phyloP scores from a whole-genome alignment of 2,888 invertebrate genomes.

The Psococerastis gibbosa region DNA sequence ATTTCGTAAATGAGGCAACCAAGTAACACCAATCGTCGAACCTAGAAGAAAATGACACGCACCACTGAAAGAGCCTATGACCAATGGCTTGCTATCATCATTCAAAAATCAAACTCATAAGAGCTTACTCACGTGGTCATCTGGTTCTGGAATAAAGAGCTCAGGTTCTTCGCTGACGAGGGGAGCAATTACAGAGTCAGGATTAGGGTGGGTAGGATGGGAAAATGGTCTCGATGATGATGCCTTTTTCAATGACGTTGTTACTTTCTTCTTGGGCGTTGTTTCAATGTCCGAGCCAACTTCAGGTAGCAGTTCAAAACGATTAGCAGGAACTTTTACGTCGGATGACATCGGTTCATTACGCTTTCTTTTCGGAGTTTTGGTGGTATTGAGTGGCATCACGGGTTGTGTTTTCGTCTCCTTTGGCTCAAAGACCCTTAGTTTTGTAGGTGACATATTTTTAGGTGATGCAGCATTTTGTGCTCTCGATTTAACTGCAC shows the following conservation, averaged over 20 bases:
- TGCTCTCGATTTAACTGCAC: no score
- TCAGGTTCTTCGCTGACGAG: not conserved
- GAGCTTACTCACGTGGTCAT: not conserved
- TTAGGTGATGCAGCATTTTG: no score
- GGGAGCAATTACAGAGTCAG: not conserved
- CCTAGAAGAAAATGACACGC: constrained; percentile 6
- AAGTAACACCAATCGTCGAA: constrained; percentile 5
- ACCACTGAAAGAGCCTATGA: no score
- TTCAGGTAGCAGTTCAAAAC: not conserved
- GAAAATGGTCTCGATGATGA: not conserved
- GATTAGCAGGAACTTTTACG: not conserved
- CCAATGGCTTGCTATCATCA: not conserved
- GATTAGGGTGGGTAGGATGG: not conserved
- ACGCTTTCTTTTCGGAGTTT: no score
- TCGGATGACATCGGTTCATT: no score
- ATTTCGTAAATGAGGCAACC: constrained; percentile 10
- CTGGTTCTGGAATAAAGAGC: not conserved
- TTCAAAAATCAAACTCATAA: not conserved
- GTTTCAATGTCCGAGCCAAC: not conserved
- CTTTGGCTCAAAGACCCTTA: no score
- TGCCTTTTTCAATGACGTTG: not conserved
- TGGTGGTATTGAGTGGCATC: no score
- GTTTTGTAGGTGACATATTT: no score
- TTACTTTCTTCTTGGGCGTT: not conserved
- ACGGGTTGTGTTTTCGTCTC: no score